A percentile compares a stretch with the other conserved stretches of the same genome.
phyloP scores from a whole-genome alignment of 2,888 invertebrate genomes.

The Nezara viridula region DNA sequence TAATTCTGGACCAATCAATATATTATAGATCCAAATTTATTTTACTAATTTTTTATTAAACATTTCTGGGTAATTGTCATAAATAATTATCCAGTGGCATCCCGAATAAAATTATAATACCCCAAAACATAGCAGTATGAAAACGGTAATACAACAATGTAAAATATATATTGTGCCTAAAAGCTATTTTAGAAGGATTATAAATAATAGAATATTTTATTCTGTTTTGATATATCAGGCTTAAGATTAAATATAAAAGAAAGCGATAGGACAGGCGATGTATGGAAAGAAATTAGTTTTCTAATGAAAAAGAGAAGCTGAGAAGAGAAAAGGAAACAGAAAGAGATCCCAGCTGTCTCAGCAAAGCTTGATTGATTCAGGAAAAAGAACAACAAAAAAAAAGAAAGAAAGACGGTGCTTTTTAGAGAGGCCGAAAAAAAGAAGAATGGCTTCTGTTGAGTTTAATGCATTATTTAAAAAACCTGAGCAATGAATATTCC shows the following conservation, averaged over 20 bases:
- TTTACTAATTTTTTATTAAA: no score
- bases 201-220: no score
- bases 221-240: not conserved
- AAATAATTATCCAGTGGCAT: no score
- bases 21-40: no score
- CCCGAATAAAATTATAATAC: no score
- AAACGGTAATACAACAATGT: no score
- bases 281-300: not conserved
- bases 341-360: not conserved
- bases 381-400: no score
- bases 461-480: slow-evolving; percentile 5
- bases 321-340: not conserved
- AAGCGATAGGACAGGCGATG: not conserved
- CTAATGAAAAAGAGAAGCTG: not conserved
- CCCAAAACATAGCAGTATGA: no score
- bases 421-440: not conserved
- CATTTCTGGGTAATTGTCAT: no score
- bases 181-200: no score
- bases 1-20: no score
- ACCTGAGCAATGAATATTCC: not conserved
- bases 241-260: not conserved
- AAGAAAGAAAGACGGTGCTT: not conserved
- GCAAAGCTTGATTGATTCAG: slow-evolving; percentile 12
- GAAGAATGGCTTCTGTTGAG: not conserved
- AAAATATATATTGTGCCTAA: no score